phyloP scores from a whole-genome alignment of 2,888 invertebrate genomes.

The Aphidius colemani region DNA sequence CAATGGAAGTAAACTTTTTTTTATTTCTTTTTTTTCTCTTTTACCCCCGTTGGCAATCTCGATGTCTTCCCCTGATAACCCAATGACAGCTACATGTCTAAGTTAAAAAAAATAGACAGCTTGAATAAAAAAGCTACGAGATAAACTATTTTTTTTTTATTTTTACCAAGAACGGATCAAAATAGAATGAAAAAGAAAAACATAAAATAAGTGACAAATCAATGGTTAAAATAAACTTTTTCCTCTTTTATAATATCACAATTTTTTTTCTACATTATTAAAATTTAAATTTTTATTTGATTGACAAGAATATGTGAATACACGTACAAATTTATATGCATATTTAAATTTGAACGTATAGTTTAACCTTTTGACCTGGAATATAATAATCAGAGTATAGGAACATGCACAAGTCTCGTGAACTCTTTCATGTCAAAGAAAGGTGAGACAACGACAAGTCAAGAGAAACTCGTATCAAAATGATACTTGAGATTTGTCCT shows the following conservation, averaged over 20 bases:
- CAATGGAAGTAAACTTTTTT: conserved; percentile 8
- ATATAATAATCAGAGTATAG: conserved; percentile 29
- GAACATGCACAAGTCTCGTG: conserved; percentile 15
- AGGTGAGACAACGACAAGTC: conserved; percentile 17
- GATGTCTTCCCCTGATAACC: neutral
- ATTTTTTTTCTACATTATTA: too few species aligned
- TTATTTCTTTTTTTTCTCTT: conserved; percentile 16
- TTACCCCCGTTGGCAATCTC: conserved; percentile 1
- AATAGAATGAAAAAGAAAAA: neutral
- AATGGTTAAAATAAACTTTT: neutral
- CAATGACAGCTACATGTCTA: neutral
- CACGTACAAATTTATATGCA: neutral
- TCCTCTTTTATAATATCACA: neutral
- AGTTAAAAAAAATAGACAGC: neutral
- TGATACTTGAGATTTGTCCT: conserved; percentile 9
- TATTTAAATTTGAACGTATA: conserved; percentile 23
- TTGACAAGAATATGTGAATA: neutral
- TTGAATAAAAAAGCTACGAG: conserved; percentile 3
- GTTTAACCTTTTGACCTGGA: conserved; percentile 39
- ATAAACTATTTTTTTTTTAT: conserved; percentile 1
- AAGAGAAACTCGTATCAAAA: neutral
- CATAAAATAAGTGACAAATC: neutral
- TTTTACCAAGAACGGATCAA: neutral
- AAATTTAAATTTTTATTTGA: too few species aligned
- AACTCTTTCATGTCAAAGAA: conserved; percentile 15